Conservation (phyloP, 2,797 vertebrate species). For the Spheniscus humboldti region DNA sequence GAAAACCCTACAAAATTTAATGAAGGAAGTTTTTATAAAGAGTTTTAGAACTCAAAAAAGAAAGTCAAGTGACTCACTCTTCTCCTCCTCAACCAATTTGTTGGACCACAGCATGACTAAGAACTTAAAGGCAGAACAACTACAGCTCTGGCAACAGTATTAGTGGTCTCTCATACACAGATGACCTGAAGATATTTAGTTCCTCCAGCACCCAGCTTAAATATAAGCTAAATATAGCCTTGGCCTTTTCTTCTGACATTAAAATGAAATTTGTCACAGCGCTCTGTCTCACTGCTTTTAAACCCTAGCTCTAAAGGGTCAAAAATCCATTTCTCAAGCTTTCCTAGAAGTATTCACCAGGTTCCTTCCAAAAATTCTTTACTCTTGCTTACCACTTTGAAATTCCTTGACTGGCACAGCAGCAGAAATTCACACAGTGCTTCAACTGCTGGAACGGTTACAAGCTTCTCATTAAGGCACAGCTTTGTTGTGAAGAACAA, state of each 20-base stretch:
- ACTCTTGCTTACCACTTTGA: neutral
- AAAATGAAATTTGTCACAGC: constrained; percentile 30
- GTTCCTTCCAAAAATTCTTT: neutral
- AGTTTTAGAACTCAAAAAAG: neutral
- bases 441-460: neutral
- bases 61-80: neutral
- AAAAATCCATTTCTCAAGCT: neutral
- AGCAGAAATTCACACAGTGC: neutral
- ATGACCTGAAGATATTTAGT: constrained; percentile 46
- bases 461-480: neutral
- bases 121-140: neutral
- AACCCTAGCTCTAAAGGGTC: neutral
- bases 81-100: neutral
- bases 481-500: neutral
- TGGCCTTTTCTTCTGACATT: constrained; percentile 68
- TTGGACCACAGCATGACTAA: neutral
- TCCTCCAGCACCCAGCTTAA: constrained; percentile 38
- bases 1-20: neutral
- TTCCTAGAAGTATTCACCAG: neutral
- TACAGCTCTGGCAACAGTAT: neutral
- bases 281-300: neutral
- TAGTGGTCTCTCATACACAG: neutral
- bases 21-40: neutral
- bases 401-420: neutral
- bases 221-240: constrained; percentile 57